These are phyloP conservation scores for Aulostomus chinensis DNA, from an alignment of 2,797 vertebrate genomes.

Conservation along the genomic window DNA sequence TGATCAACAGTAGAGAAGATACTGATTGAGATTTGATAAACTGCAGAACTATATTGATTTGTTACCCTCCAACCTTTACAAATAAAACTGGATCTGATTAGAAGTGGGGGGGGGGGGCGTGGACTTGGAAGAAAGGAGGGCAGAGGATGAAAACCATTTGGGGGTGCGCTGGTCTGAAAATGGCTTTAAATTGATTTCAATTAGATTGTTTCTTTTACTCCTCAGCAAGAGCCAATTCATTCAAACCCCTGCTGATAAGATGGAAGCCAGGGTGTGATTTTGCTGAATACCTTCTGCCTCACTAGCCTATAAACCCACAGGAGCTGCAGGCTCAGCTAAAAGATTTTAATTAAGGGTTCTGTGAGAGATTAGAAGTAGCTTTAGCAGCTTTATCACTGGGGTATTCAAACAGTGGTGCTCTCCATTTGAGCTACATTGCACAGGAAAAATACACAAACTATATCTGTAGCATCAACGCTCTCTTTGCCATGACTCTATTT, in stretches of 20 bases:
- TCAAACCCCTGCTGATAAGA: neutral
- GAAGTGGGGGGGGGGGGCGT: too few relatives aligned
- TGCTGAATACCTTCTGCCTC: constrained; percentile 7
- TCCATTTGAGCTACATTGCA: neutral
- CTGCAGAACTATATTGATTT: too few relatives aligned
- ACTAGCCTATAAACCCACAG: constrained; percentile 19
- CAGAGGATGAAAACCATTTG: too few relatives aligned
- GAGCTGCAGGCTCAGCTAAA: constrained; percentile 24
- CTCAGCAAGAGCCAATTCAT: neutral
- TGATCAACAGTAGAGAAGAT: too few relatives aligned
- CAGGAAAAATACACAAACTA: neutral
- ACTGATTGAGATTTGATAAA: too few relatives aligned
- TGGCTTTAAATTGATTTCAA: neutral
- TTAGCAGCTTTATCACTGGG: too few relatives aligned
- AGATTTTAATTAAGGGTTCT: constrained; percentile 6
- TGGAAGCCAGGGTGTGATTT: neutral
- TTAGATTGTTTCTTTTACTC: neutral
- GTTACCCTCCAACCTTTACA: too few relatives aligned
- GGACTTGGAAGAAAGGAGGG: too few relatives aligned
- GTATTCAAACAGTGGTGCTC: too few relatives aligned
- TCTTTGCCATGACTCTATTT: neutral
- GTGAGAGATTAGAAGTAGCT: constrained; percentile 2
- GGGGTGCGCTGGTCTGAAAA: neutral
- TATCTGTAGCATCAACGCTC: neutral
- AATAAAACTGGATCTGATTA: too few relatives aligned